These are phyloP conservation scores for Meloidogyne hapla DNA, from an alignment of 1,140 invertebrate genomes.

Conservation along the genomic window DNA sequence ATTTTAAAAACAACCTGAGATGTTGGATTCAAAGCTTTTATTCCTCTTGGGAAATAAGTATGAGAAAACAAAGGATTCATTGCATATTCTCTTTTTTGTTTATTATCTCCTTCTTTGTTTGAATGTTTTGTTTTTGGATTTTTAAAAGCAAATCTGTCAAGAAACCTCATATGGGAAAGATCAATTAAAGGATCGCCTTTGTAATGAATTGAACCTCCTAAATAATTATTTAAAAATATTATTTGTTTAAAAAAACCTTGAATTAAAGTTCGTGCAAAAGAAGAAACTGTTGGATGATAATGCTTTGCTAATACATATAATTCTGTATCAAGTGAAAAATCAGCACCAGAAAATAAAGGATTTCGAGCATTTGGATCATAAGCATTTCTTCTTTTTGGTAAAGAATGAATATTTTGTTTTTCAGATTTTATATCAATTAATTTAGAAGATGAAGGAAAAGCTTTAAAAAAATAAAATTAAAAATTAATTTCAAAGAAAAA, in stretches of 20 bases:
- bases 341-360: conserved; percentile 78
- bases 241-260: conserved; percentile 67
- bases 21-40: conserved; percentile 27
- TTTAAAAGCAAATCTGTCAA: conserved; percentile 91
- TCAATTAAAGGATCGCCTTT: conserved; percentile 87
- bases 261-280: conserved; percentile 82
- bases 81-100: neutral
- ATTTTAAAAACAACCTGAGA: no score
- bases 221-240: conserved; percentile 14
- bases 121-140: conserved; percentile 79
- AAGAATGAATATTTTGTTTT: neutral
- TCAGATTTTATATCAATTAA: neutral
- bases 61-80: conserved; percentile 16
- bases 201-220: conserved; percentile 72
- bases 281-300: conserved; percentile 84
- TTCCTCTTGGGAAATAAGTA: conserved; percentile 36
- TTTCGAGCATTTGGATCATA: conserved; percentile 79
- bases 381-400: neutral
- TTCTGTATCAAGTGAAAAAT: conserved; percentile 74
- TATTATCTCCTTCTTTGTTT: conserved; percentile 12
- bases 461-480: neutral
- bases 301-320: conserved; percentile 74
- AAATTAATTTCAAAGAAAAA: neutral
- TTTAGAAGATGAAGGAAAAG: neutral
- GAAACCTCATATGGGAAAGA: conserved; percentile 81